A percentile compares a stretch with the other conserved stretches of the same genome.
phyloP scores from a whole-genome alignment of 2,113 vertebrate species.

The Oncorhynchus tshawytscha region DNA sequence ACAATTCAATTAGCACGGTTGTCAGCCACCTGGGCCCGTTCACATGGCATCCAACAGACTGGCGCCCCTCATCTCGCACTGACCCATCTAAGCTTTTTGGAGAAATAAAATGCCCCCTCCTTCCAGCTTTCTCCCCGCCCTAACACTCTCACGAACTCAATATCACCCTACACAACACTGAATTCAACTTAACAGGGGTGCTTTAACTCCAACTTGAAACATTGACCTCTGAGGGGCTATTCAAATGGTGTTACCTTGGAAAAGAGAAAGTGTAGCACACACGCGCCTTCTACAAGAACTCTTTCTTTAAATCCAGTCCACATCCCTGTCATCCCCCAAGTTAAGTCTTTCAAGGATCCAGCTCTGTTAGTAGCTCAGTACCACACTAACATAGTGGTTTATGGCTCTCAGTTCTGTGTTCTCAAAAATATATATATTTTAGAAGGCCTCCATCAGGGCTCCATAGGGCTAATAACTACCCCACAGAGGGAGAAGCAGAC shows the following conservation, averaged over 20 bases:
- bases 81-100: background rate
- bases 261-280: background rate
- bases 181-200: background rate
- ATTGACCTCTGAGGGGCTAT: too few species aligned
- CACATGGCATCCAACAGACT: slow-evolving; percentile 22
- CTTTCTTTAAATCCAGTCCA: too few species aligned
- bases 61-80: background rate
- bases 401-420: too few species aligned
- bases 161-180: background rate
- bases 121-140: background rate
- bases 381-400: too few species aligned
- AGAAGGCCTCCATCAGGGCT: too few species aligned
- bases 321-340: too few species aligned
- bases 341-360: background rate
- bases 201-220: too few species aligned
- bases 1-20: slow-evolving; percentile 54
- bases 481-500: too few species aligned
- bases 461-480: too few species aligned
- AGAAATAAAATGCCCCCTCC: background rate
- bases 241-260: too few species aligned
- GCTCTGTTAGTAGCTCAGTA: background rate
- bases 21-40: slow-evolving; percentile 27
- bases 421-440: too few species aligned
- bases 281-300: background rate
- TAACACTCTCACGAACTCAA: background rate